Conservation (phyloP, 2,888 invertebrate genomes). For the Mimas tiliae region DNA sequence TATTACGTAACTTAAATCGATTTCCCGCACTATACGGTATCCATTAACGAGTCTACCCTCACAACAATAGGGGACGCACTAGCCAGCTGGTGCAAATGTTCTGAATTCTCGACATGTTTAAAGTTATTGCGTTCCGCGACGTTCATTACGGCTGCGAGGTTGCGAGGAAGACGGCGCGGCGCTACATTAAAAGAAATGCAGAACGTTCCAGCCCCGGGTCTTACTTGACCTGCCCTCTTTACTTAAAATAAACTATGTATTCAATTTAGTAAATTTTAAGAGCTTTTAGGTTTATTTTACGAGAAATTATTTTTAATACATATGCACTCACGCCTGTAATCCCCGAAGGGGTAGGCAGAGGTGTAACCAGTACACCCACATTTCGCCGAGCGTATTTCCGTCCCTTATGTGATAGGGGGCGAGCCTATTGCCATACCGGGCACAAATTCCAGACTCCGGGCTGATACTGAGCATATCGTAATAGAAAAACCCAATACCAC, state of each 20-base stretch:
- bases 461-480: too few species aligned
- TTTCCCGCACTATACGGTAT: constrained; percentile 30
- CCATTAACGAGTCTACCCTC: constrained; percentile 30
- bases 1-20: constrained; percentile 27
- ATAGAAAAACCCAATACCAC: too few species aligned
- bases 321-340: too few species aligned
- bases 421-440: too few species aligned
- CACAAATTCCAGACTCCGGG: too few species aligned
- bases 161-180: not conserved
- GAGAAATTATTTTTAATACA: too few species aligned
- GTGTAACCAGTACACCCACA: too few species aligned
- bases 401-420: too few species aligned
- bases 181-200: constrained; percentile 16
- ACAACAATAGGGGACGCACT: constrained; percentile 33
- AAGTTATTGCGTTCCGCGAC: constrained; percentile 50
- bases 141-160: constrained; percentile 37
- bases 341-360: too few species aligned
- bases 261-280: too few species aligned
- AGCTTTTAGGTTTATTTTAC: too few species aligned
- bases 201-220: not conserved
- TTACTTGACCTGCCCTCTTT: constrained; percentile 9
- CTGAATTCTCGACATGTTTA: constrained; percentile 48
- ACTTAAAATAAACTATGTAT: not conserved
- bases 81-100: constrained; percentile 39
- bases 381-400: too few species aligned